Conservation (phyloP, 64 coral and sea anemone species). For the Montipora sp. region DNA sequence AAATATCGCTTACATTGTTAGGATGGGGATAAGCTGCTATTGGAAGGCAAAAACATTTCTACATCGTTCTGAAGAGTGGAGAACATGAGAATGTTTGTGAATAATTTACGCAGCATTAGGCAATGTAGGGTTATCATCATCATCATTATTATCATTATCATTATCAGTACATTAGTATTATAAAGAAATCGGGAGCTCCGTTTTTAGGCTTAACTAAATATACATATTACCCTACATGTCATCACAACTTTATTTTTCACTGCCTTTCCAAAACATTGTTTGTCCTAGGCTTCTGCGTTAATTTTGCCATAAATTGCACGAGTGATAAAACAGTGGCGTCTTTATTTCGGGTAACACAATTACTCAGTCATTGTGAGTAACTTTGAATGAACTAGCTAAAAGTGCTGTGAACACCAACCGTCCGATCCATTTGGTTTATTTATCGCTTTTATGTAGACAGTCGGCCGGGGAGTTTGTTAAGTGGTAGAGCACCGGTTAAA, state of each 20-base stretch:
- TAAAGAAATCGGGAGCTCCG: too few relatives aligned
- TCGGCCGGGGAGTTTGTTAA: neutral
- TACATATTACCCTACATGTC: neutral
- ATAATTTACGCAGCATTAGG: neutral
- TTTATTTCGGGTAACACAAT: neutral
- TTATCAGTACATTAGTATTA: too few relatives aligned
- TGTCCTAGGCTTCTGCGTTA: too few relatives aligned
- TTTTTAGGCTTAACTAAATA: too few relatives aligned
- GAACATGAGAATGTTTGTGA: slow-evolving; percentile 1
- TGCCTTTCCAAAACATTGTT: neutral
- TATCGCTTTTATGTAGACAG: slow-evolving; percentile 10
- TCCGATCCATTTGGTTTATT: neutral
- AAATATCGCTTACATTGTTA: neutral
- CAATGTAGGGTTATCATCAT: slow-evolving; percentile 3
- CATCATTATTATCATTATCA: neutral
- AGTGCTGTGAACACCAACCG: too few relatives aligned
- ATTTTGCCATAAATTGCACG: too few relatives aligned
- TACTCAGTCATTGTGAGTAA: neutral
- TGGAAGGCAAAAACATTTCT: slow-evolving; percentile 7
- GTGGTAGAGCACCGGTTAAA: neutral
- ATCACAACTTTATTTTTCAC: slow-evolving; percentile 5
- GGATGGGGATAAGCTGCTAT: slow-evolving; percentile 1
- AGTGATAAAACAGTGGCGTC: slow-evolving; percentile 3
- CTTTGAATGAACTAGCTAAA: too few relatives aligned
- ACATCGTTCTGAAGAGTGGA: slow-evolving; percentile 3